phyloP scores from a whole-genome alignment of 2,888 invertebrate species.

The Agonopterix alstromeriana region DNA sequence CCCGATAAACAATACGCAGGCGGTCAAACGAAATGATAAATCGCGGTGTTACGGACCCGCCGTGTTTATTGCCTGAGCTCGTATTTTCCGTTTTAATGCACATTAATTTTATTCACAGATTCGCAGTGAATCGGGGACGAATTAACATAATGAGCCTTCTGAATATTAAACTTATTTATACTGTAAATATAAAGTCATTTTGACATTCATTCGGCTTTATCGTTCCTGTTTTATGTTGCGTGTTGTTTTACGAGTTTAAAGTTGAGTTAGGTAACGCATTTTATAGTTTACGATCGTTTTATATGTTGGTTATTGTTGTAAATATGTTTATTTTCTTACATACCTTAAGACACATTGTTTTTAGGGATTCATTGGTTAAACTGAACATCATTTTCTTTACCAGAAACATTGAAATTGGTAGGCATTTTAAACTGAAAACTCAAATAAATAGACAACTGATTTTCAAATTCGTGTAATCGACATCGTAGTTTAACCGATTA shows the following conservation, averaged over 20 bases:
- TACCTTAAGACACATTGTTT: too few species aligned
- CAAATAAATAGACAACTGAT: too few species aligned
- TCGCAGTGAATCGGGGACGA: constrained; percentile 61
- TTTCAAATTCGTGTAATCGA: too few species aligned
- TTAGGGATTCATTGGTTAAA: too few species aligned
- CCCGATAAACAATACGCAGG: constrained; percentile 65
- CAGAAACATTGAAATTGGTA: too few species aligned
- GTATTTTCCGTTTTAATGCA: constrained; percentile 68
- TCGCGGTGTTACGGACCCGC: constrained; percentile 47
- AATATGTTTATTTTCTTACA: not conserved
- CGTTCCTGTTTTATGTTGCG: constrained; percentile 5
- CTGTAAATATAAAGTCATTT: constrained; percentile 9
- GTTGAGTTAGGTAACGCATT: constrained; percentile 1
- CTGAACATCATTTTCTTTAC: too few species aligned
- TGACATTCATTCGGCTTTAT: constrained; percentile 7
- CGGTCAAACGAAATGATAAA: constrained; percentile 63
- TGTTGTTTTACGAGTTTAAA: constrained; percentile 3
- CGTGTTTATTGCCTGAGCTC: constrained; percentile 64
- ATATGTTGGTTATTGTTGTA: not conserved
- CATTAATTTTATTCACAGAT: constrained; percentile 71
- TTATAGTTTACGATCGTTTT: not conserved
- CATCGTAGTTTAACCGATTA: too few species aligned
- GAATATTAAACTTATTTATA: constrained; percentile 32
- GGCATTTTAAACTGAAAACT: too few species aligned
- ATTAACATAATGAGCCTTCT: constrained; percentile 69